These are phyloP conservation scores for Eunapius fragilis DNA, from an alignment of 37 sponge, comb jelly and placozoan species.

Conservation along the genomic window DNA sequence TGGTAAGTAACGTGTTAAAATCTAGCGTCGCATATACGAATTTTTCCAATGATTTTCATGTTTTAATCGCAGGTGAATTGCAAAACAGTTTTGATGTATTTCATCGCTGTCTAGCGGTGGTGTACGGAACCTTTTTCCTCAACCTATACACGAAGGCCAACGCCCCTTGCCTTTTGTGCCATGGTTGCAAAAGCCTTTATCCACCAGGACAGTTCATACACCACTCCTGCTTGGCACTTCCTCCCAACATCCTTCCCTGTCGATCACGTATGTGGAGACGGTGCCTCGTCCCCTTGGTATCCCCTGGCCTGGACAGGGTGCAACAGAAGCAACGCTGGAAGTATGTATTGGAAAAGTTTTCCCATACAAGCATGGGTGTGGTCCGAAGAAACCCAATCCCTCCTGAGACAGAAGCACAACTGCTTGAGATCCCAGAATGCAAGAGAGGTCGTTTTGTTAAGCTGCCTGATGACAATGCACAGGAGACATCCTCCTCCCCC, in stretches of 20 bases:
- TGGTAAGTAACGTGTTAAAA: conserved; percentile 22
- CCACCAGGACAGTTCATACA: conserved; percentile 82
- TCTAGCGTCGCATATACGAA: neutral
- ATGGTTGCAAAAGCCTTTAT: conserved; percentile 73
- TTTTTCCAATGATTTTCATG: neutral
- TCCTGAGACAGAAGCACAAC: conserved; percentile 41
- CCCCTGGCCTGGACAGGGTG: conserved; percentile 70
- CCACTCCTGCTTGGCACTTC: conserved; percentile 69
- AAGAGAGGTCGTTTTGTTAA: conserved; percentile 72
- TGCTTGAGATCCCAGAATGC: conserved; percentile 78
- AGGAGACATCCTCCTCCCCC: neutral
- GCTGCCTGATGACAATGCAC: conserved; percentile 7
- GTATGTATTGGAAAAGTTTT: conserved; percentile 77
- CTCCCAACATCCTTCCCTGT: conserved; percentile 68
- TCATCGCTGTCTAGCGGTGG: conserved; percentile 76
- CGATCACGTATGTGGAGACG: conserved; percentile 83
- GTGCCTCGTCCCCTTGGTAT: conserved; percentile 72
- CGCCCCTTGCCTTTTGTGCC: conserved; percentile 76
- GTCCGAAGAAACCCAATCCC: conserved; percentile 52
- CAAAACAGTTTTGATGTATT: conserved; percentile 78
- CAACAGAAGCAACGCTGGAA: conserved; percentile 82
- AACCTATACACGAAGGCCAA: conserved; percentile 80
- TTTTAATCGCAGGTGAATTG: conserved; percentile 43
- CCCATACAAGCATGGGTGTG: conserved; percentile 47
- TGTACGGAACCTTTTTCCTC: conserved; percentile 76